Conservation (phyloP, 2,113 vertebrate genomes). For the Plotosus lineatus region DNA sequence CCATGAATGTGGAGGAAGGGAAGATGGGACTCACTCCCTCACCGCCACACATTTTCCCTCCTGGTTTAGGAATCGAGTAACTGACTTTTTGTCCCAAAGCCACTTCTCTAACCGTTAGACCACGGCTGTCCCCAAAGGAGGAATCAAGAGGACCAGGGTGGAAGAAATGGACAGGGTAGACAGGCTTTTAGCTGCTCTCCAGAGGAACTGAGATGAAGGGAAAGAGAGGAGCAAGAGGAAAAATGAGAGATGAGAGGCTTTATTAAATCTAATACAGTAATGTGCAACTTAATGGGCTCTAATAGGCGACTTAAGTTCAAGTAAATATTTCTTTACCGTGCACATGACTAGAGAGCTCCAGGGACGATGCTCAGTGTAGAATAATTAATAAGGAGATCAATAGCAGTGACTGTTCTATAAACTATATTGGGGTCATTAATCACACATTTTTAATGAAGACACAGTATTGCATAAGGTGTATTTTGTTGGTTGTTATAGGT, state of each 20-base stretch:
- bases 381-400: constrained; percentile 3
- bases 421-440: background rate
- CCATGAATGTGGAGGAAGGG: too few species aligned
- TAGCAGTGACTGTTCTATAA: background rate
- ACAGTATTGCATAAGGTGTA: background rate
- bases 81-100: too few species aligned
- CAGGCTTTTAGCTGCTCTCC: constrained; percentile 14
- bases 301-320: constrained; percentile 15
- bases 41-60: too few species aligned
- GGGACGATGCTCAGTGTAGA: background rate
- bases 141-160: background rate
- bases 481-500: background rate
- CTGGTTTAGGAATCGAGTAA: too few species aligned
- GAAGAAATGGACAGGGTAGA: background rate
- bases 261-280: constrained; percentile 35
- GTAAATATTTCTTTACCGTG: background rate
- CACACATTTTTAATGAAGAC: background rate
- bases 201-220: background rate
- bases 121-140: too few species aligned
- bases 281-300: constrained; percentile 16
- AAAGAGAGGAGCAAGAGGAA: background rate
- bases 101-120: too few species aligned
- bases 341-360: background rate
- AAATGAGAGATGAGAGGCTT: background rate
- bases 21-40: too few species aligned